phyloP scores from a whole-genome alignment of 2,888 invertebrate species.

The Muschampia plurimacula region DNA sequence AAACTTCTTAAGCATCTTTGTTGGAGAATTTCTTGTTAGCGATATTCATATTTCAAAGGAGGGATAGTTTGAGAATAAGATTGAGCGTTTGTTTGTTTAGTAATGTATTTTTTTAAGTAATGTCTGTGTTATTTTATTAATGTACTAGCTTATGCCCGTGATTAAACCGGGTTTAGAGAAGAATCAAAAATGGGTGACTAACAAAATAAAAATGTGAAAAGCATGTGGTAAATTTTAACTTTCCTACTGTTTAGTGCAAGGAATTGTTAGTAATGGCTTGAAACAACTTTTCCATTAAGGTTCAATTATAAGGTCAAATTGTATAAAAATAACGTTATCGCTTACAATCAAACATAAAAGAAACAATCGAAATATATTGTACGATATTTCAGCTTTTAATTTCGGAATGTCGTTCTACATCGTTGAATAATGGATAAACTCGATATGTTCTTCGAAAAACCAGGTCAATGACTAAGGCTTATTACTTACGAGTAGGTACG shows the following conservation, averaged over 20 bases:
- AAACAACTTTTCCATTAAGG: not conserved
- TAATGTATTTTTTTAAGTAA: not conserved
- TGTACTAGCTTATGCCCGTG: too few species aligned
- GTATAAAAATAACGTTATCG: not conserved
- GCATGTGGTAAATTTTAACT: not conserved
- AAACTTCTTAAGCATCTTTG: not conserved
- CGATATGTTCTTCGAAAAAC: conserved; percentile 1
- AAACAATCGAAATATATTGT: conserved; percentile 3
- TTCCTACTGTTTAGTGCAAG: not conserved
- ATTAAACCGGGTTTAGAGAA: too few species aligned
- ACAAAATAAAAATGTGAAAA: too few species aligned
- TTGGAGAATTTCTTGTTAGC: not conserved
- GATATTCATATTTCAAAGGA: not conserved
- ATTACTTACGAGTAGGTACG: not conserved
- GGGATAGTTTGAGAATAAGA: not conserved
- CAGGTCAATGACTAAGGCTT: conserved; percentile 5
- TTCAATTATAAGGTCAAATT: not conserved
- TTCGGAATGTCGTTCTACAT: conserved; percentile 8
- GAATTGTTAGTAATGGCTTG: not conserved
- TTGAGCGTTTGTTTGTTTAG: not conserved
- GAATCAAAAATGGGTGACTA: too few species aligned
- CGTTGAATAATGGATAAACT: conserved; percentile 2
- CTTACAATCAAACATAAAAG: not conserved
- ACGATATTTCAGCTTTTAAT: conserved; percentile 12
- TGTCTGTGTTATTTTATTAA: too few species aligned